Evolutionary conservation across 2,113 vertebrate genomes (phyloP).

Genomic region (Tauraco erythrolophus): DNA sequence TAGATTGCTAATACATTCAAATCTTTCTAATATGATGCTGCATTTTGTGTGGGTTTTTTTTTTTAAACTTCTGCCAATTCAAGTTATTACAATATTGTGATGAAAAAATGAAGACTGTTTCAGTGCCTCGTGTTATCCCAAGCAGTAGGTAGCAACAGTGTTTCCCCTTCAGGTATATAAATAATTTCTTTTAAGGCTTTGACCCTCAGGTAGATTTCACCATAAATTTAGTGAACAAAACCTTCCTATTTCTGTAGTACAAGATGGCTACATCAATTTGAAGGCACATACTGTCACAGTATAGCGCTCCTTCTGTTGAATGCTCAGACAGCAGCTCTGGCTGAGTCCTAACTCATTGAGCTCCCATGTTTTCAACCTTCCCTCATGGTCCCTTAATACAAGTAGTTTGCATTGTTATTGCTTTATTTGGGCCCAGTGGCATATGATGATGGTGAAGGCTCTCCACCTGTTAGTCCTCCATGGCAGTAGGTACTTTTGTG

Average conservation of each 20-base stretch:
- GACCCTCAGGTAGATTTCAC: not conserved
- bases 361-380: not conserved
- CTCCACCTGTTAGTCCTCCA: not conserved
- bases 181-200: not conserved
- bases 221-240: not conserved
- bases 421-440: not conserved
- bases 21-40: not conserved
- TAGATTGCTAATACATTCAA: slow-evolving; percentile 2
- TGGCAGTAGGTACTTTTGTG: not conserved
- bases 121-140: not conserved
- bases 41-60: slow-evolving; percentile 1
- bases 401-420: not conserved
- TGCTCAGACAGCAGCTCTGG: not conserved
- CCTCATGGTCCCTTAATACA: not conserved
- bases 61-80: not conserved
- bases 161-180: not conserved
- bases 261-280: not conserved
- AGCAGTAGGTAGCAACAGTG: not conserved
- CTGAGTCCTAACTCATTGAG: not conserved
- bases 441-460: not conserved
- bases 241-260: not conserved
- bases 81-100: not conserved
- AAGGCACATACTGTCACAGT: not conserved
- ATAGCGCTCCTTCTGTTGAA: not conserved
- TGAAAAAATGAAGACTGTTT: not conserved